Evolutionary conservation across 2,113 vertebrate genomes (phyloP), one percentile per base, ranked within the genome.

Genomic region (Macquaria australasica): DNA sequence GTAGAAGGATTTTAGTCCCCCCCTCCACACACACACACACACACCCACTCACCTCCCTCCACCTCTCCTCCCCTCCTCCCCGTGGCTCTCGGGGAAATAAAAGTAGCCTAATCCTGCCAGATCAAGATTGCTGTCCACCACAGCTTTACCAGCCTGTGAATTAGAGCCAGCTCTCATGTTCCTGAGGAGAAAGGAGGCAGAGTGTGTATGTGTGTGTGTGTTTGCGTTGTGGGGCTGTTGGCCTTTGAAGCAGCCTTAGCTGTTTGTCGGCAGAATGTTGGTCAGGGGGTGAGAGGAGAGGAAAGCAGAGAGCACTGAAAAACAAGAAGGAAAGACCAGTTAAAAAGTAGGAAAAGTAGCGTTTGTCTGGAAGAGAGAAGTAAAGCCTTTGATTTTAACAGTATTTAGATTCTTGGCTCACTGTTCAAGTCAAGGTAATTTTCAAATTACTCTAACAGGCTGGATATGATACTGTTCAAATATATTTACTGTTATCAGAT

Each of bases 101-200:
- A 94, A 91, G 89, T 91, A 92, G 86, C 86, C 85, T 93, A 94
- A 95, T 94, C 94, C 93, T 78, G 72, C 37, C 88, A 95, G 95
- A 95, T 96, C 94, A 95, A 92, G 91, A 82, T 73, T 88, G 92
- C 89, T 92, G 92, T 95, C 93, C 93, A 90, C 88, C 87, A 86
- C 92, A 92, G 93, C 91, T 94, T 93, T 92, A 92, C 90, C 90
- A 90, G 91, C 90, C 91, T 92, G 90, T 92, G 93, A 93, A 92
- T 94, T 88, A 93, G 86, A 94, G 82, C 78, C 91, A 86, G 83
- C 87, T 89, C 93, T 91, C 92, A 87, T 90, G 86, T 91, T 93
- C 86, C 92, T 79, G 83, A 91, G 90, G 89, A 91, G 77, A 80
- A 73, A 66, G 83, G 79, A 84, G 82, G 64, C 70, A 55, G 77